A percentile compares a stretch with the other conserved stretches of the same genome.
phyloP scores from a whole-genome alignment of 1,140 invertebrate species.

The Dinothrombium tinctorium region DNA sequence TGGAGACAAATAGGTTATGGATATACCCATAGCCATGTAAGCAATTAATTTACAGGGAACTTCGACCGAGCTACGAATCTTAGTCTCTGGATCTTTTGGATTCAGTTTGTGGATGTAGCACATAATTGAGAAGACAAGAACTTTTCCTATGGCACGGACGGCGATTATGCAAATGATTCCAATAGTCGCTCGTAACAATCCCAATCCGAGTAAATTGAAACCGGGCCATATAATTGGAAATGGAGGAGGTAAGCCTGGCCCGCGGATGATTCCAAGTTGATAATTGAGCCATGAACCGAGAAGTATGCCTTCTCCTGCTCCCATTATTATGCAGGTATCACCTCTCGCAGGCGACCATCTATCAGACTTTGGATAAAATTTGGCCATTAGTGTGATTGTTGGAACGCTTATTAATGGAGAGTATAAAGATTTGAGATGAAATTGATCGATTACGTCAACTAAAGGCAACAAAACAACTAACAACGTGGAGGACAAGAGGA shows the following conservation, averaged over 20 bases:
- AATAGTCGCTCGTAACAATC: slow-evolving; percentile 39
- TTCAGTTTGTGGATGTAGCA: slow-evolving; percentile 40
- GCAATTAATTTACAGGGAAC: slow-evolving; percentile 53
- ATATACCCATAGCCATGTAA: slow-evolving; percentile 46
- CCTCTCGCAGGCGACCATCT: slow-evolving; percentile 64
- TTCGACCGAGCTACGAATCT: slow-evolving; percentile 30
- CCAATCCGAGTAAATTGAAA: slow-evolving; percentile 34
- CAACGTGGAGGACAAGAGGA: slow-evolving; percentile 36
- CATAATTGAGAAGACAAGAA: slow-evolving; percentile 35
- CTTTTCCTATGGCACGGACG: slow-evolving; percentile 40
- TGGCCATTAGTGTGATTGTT: slow-evolving; percentile 35
- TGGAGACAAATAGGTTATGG: slow-evolving; percentile 47
- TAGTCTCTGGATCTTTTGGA: slow-evolving; percentile 21
- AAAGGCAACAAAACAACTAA: slow-evolving; percentile 44
- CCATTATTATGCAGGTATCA: slow-evolving; percentile 59
- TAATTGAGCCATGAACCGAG: slow-evolving; percentile 62
- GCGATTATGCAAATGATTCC: slow-evolving; percentile 44
- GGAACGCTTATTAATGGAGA: slow-evolving; percentile 37
- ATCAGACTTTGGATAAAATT: slow-evolving; percentile 39
- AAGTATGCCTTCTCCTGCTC: slow-evolving; percentile 48
- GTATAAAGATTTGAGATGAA: slow-evolving; percentile 38
- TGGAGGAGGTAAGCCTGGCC: slow-evolving; percentile 28
- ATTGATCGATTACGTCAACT: slow-evolving; percentile 42
- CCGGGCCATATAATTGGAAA: slow-evolving; percentile 53
- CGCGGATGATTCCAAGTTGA: slow-evolving; percentile 30